phyloP scores from a whole-genome alignment of 2,797 vertebrate species.

The Sternotherus odoratus region DNA sequence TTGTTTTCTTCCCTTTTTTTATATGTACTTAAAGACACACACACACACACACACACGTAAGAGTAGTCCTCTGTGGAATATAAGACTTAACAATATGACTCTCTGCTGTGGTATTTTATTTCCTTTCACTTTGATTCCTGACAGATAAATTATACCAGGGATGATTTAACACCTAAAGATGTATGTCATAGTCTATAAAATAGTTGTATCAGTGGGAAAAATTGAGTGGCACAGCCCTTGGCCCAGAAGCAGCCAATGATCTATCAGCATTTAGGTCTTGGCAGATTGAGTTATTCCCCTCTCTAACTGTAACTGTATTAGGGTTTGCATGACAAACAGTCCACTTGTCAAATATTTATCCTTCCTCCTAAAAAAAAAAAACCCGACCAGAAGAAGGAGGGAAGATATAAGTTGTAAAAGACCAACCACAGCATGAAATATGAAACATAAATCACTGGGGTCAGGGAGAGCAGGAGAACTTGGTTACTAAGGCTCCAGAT shows the following conservation, averaged over 20 bases:
- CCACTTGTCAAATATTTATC: slow-evolving; percentile 77
- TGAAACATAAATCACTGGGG: slow-evolving; percentile 73
- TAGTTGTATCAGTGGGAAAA: slow-evolving; percentile 59
- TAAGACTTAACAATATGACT: slow-evolving; percentile 68
- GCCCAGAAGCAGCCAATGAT: slow-evolving; percentile 70
- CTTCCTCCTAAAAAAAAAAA: slow-evolving; percentile 26
- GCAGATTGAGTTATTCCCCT: slow-evolving; percentile 65
- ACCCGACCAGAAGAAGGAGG: slow-evolving; percentile 22
- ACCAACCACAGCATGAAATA: slow-evolving; percentile 69
- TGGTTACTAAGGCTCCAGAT: slow-evolving; percentile 77
- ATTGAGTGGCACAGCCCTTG: slow-evolving; percentile 67
- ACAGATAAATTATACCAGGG: slow-evolving; percentile 79
- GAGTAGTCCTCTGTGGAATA: slow-evolving; percentile 58
- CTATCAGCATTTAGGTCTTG: slow-evolving; percentile 68
- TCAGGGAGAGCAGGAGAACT: slow-evolving; percentile 68
- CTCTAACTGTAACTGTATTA: slow-evolving; percentile 62
- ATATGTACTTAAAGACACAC: slow-evolving; percentile 37
- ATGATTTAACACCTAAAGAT: slow-evolving; percentile 77
- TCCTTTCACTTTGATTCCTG: slow-evolving; percentile 77
- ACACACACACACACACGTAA: not conserved
- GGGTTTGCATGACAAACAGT: slow-evolving; percentile 70
- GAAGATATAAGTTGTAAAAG: slow-evolving; percentile 61
- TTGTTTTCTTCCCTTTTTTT: slow-evolving; percentile 2
- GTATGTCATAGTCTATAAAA: slow-evolving; percentile 67
- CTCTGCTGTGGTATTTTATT: slow-evolving; percentile 78